Percentiles rank a stretch among this genome's conserved stretches.
Evolutionary conservation across 2,113 vertebrate species (phyloP).

Genomic region (Laticauda laticaudata): DNA sequence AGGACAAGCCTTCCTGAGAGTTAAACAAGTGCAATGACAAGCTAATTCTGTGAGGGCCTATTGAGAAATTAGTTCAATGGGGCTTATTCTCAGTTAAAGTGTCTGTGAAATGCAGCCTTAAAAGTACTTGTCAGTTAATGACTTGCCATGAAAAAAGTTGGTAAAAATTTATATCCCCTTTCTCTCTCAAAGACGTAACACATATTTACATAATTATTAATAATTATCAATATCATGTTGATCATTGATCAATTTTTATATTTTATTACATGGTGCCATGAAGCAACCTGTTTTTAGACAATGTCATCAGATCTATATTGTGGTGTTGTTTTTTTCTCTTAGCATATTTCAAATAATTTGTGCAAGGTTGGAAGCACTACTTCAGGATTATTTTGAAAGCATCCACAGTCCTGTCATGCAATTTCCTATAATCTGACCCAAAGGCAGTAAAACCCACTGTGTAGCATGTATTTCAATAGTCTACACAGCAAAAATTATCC

Average conservation of each 20-base stretch:
- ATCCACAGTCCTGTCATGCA: neutral
- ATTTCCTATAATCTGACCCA: neutral
- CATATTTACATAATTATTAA: neutral
- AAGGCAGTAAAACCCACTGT: neutral
- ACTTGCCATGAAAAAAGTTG: neutral
- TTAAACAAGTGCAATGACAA: slow-evolving; percentile 18
- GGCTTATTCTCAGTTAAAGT: neutral
- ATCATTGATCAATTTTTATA: neutral
- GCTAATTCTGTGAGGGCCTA: neutral
- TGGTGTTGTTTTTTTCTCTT: neutral
- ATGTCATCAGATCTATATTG: neutral
- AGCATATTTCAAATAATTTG: neutral
- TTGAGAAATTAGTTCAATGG: neutral
- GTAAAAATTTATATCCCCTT: neutral
- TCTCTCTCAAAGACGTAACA: neutral
- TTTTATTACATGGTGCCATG: neutral
- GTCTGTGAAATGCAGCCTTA: neutral
- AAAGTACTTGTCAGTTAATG: neutral
- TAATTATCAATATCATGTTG: too few species aligned
- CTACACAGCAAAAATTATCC: neutral
- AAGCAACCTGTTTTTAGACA: neutral
- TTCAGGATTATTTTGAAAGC: neutral
- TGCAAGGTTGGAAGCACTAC: neutral
- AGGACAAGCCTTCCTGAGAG: neutral
- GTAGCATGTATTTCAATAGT: neutral